Evolutionary conservation across 2,113 vertebrate genomes (phyloP), one percentile per base, ranked within the genome.

Genomic region (Amphilophus citrinellus): DNA sequence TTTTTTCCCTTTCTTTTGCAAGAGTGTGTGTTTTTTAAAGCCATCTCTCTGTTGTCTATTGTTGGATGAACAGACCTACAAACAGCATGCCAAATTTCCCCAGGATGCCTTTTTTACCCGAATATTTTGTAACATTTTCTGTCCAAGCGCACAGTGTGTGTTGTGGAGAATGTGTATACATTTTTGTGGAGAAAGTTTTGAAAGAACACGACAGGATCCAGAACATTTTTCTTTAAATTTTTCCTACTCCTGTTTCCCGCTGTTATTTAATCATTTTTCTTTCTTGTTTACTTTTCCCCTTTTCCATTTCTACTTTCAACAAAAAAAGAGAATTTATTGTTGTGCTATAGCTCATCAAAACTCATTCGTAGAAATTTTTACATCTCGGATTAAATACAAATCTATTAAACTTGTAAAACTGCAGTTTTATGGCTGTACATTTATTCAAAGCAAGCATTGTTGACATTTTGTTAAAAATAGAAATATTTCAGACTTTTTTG

Each of bases 31-130:
- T 37, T 80, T 82, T 83, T 15, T 71, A 32, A 61, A 79, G 35
- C 73, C 17, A 37, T 22, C n/a, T 81, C 57, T 78, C 47, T 90
- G 37, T 87, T 86, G 37, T 86, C 81, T 82, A 14, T 76, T 89
- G 80, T 85, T 90, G 81, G 85, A 84, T 91, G 71, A 84, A 79
- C 86, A 87, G 82, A 50, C 84, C 77, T 78, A 37, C 60, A 53
- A 58, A 63, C 35, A 83, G 65, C 63, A 83, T 75, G 86, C 44
- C 42, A 53, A 60, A 65, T 53, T 61, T 86, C 76, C 61, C 84
- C 80, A 61, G 81, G 81, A 59, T 61, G 77, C 63, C 73, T 88
- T 37, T 84, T 80, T 83, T 42, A 60, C 58, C 65, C 11, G 62
- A 59, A 60, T 76, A 78, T 77, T 91, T 81, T 88, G 76, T 77